These are phyloP conservation scores for Pharmacophagus antenor DNA, from an alignment of 2,888 invertebrate genomes.

Conservation along the genomic window DNA sequence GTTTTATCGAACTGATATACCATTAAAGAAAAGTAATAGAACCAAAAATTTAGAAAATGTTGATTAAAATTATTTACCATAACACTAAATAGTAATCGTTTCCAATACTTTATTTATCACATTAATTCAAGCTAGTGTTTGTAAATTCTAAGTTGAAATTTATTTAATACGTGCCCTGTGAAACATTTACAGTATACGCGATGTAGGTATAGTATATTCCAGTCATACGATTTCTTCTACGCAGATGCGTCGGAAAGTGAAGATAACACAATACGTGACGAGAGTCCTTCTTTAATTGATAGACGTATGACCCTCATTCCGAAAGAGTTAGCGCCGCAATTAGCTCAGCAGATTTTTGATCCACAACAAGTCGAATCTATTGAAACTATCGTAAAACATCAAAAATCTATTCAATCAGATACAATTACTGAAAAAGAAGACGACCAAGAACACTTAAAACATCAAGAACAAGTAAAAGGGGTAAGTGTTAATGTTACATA, in stretches of 20 bases:
- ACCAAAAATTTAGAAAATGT: constrained; percentile 17
- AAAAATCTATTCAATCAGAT: constrained; percentile 41
- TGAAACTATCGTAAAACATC: constrained; percentile 41
- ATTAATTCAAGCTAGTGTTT: too few relatives aligned
- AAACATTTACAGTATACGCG: not conserved
- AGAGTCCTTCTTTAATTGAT: constrained; percentile 55
- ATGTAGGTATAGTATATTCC: not conserved
- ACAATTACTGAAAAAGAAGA: constrained; percentile 48
- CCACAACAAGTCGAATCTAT: constrained; percentile 32
- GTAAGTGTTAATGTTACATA: constrained; percentile 40
- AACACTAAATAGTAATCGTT: constrained; percentile 20
- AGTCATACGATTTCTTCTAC: constrained; percentile 37
- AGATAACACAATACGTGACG: constrained; percentile 54
- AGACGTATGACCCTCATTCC: constrained; percentile 70
- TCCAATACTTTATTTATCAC: not conserved
- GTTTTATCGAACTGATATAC: not conserved
- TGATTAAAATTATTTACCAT: constrained; percentile 26
- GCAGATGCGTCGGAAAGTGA: constrained; percentile 57
- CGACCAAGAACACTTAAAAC: constrained; percentile 50
- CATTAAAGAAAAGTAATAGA: too few relatives aligned
- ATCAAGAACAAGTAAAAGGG: constrained; percentile 34
- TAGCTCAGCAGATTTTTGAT: constrained; percentile 39
- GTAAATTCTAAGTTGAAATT: too few relatives aligned
- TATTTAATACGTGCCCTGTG: not conserved
- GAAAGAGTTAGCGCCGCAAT: constrained; percentile 48